phyloP scores from a whole-genome alignment of 1,140 invertebrate genomes.

The Drosophila cardini region DNA sequence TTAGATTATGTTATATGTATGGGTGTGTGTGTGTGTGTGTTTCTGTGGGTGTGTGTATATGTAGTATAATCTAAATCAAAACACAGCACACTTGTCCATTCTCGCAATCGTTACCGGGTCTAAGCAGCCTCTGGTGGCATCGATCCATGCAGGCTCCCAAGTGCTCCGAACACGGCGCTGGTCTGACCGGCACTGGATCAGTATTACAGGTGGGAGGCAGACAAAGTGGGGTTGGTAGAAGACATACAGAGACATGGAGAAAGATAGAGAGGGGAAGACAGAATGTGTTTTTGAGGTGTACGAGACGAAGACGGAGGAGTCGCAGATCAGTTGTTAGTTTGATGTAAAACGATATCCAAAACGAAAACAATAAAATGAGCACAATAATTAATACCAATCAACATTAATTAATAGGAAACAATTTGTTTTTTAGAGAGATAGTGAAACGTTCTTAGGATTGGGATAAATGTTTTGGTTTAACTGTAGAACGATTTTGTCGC shows the following conservation, averaged over 20 bases:
- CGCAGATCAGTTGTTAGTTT: slow-evolving; percentile 38
- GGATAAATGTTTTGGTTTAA: slow-evolving; percentile 39
- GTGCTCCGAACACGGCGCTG: slow-evolving; percentile 74
- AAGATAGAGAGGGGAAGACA: slow-evolving; percentile 27
- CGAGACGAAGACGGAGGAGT: slow-evolving; percentile 10
- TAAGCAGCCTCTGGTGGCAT: slow-evolving; percentile 56
- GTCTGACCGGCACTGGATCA: slow-evolving; percentile 74
- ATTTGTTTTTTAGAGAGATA: neutral
- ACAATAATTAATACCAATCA: slow-evolving; percentile 55
- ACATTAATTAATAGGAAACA: slow-evolving; percentile 29
- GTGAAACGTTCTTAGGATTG: slow-evolving; percentile 1
- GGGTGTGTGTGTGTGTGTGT: too few relatives aligned
- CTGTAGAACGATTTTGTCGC: slow-evolving; percentile 18
- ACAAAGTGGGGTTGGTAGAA: slow-evolving; percentile 21
- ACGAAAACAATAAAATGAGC: slow-evolving; percentile 44
- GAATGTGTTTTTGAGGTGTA: slow-evolving; percentile 6
- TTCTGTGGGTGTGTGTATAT: neutral
- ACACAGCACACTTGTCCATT: slow-evolving; percentile 77
- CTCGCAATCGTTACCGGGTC: slow-evolving; percentile 73
- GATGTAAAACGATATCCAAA: slow-evolving; percentile 20
- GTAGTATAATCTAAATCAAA: slow-evolving; percentile 45
- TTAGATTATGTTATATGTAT: slow-evolving; percentile 24
- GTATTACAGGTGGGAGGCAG: neutral
- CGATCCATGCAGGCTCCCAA: slow-evolving; percentile 69
- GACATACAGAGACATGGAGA: slow-evolving; percentile 15